Base-by-base conservation (phyloP, 2,797 vertebrate species). In the Myoxocephalus aenaeus region DNA sequence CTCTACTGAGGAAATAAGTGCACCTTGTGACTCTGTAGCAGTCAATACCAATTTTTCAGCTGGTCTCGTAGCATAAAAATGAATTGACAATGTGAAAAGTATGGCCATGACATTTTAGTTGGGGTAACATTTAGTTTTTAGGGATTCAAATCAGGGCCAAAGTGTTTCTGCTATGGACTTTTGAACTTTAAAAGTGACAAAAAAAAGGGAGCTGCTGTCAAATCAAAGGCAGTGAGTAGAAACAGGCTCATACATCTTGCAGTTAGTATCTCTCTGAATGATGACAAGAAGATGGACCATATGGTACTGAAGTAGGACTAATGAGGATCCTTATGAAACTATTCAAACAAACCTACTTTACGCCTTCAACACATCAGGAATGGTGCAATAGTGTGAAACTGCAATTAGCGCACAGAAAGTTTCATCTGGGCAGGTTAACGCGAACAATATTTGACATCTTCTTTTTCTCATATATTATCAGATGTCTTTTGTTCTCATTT, bases 31-130 rank as follows among this genome's bases (percentile, higher is more conserved):
- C 68, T 65, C 29, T 71, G 51, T 20, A 56, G 14, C 65, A 73
- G 56, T 80, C 34, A 65, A 80, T 62, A 82, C 12, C 34, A 73
- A 75, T 77, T 79, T 63, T 72, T n/a, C 32, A 69, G 46, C 14
- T 62, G 66, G 56, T 57, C 42, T 61, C 58, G 46, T 10, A 44
- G 5, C 54, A 81, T 70, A 75, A 73, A 73, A 46, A 65, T 58
- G 1, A 32, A 42, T 59, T 25, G 57, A 40, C 17, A 75, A 63
- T 65, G 44, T 62, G 29, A 25, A 79, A 79, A 50, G 34, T 57
- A 44, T 38, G 29, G n/a, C 15, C 7, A 32, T 5, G 8, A 38
- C 3, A 61, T 65, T 75, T 25, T 75, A 73, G 68, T 12, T 44
- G 9, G 8, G 5, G 13, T 58, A 27, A 73, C 63, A 73, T 42